These are phyloP conservation scores for Taenaris catops DNA, from an alignment of 2,888 invertebrate genomes.

Conservation along the genomic window DNA sequence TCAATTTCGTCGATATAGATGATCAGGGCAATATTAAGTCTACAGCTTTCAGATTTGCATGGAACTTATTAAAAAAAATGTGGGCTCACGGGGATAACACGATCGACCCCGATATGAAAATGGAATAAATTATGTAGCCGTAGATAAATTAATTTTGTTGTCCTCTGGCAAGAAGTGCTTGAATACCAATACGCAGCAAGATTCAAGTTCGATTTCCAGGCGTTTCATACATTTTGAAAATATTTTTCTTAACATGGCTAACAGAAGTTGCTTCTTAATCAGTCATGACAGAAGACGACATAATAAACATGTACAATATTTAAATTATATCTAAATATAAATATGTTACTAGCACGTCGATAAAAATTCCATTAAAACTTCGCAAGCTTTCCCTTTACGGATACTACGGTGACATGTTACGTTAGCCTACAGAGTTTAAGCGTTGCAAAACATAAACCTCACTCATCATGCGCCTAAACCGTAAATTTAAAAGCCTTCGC, in stretches of 20 bases:
- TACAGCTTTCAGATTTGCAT: conserved; percentile 63
- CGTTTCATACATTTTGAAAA: too few relatives aligned
- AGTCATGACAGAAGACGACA: too few relatives aligned
- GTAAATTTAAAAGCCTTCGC: conserved; percentile 73
- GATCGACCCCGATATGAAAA: conserved; percentile 36
- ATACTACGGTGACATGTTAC: conserved; percentile 16
- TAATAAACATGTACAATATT: too few relatives aligned
- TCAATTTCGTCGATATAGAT: conserved; percentile 57
- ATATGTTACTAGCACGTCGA: too few relatives aligned
- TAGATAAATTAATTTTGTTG: conserved; percentile 23
- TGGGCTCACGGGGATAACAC: conserved; percentile 32
- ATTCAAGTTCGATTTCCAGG: too few relatives aligned
- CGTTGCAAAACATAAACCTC: conserved; percentile 55
- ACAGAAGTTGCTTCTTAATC: too few relatives aligned
- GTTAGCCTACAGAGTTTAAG: conserved; percentile 29
- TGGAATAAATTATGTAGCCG: conserved; percentile 38
- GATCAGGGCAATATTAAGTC: conserved; percentile 63
- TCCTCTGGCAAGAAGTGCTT: too few relatives aligned
- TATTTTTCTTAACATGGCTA: too few relatives aligned
- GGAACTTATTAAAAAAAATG: conserved; percentile 70
- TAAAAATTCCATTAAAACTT: too few relatives aligned
- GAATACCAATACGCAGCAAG: too few relatives aligned
- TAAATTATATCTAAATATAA: too few relatives aligned
- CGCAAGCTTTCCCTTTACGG: conserved; percentile 13
- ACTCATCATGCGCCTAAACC: conserved; percentile 55